Evolutionary conservation across 2,888 invertebrate species (phyloP).

Genomic region (Ochropacha duplaris): DNA sequence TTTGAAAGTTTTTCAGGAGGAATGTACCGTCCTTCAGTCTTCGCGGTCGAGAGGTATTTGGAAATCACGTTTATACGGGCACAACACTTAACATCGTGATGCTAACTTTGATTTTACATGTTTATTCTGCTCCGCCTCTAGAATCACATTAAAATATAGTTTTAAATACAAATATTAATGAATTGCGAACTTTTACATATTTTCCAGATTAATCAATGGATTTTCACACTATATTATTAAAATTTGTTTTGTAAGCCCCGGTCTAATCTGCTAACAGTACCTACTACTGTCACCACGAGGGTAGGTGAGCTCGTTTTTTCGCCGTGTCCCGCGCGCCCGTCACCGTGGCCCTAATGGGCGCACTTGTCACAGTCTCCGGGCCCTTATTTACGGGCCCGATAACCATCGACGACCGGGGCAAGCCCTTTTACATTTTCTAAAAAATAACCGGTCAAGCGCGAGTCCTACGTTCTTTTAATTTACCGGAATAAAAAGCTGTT

Average conservation of each 20-base stretch:
- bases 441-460: not conserved
- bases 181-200: no score
- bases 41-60: no score
- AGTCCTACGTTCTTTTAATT: not conserved
- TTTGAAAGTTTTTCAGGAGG: no score
- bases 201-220: no score
- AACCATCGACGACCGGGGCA: conserved; percentile 44
- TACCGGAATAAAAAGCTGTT: no score
- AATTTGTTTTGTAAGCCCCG: not conserved
- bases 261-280: conserved; percentile 29
- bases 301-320: conserved; percentile 10
- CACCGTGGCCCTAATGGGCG: conserved; percentile 60
- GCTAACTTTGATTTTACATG: no score
- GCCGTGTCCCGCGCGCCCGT: conserved; percentile 26
- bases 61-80: no score
- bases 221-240: not conserved
- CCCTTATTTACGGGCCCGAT: conserved; percentile 70
- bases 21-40: no score
- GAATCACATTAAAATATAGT: no score
- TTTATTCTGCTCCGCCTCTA: no score
- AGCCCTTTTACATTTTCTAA: not conserved
- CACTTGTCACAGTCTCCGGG: conserved; percentile 59
- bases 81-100: no score
- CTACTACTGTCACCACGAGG: conserved; percentile 14
- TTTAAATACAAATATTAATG: no score